Evolutionary conservation across 2,113 vertebrate genomes (phyloP), one percentile per base, ranked within the genome.

Genomic region (Otolemur garnettii): DNA sequence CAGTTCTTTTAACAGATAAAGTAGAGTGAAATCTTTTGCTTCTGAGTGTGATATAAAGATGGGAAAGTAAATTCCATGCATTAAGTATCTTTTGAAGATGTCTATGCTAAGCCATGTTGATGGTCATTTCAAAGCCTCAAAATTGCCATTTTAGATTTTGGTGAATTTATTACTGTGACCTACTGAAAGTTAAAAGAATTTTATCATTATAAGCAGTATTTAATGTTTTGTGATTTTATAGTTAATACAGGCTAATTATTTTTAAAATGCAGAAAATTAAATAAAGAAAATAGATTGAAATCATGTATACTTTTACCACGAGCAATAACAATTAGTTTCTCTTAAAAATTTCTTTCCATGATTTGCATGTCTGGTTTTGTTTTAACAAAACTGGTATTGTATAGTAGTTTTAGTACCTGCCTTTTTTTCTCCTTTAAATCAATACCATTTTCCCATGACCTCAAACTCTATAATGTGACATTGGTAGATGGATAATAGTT

Each of bases 141-240:
- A 69, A 62, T 55, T 15, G 50, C 17, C 13, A 30, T 77, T 72
- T 83, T 2, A 78, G 24, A 75, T 92, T 75, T 74, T 90, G 68
- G 74, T 83, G 14, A 69, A 45, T 66, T 38, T 83, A 64, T 72
- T 93, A 74, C 35, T 42, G 81, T 60, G 21, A 62, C 4, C 15
- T 60, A 77, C 5, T 79, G n/a, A 64, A 82, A 50, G 74, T 83
- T 64, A n/a, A 83, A 95, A 93, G 26, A 94, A 80, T 94, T 81
- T 11, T 92, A 42, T 90, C 21, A 69, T 35, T 82, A 50, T 81
- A 74, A 72, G 7, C 12, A 93, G 45, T 89, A 57, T 53, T 64
- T 85, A 75, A 81, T 94, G 26, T 82, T 66, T 95, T 95, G 86
- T 57, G 4, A 82, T 78, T 88, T 93, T 82, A 95, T 87, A 84